phyloP scores from a whole-genome alignment of 2,113 vertebrate species.

The Rhinoderma darwinii region DNA sequence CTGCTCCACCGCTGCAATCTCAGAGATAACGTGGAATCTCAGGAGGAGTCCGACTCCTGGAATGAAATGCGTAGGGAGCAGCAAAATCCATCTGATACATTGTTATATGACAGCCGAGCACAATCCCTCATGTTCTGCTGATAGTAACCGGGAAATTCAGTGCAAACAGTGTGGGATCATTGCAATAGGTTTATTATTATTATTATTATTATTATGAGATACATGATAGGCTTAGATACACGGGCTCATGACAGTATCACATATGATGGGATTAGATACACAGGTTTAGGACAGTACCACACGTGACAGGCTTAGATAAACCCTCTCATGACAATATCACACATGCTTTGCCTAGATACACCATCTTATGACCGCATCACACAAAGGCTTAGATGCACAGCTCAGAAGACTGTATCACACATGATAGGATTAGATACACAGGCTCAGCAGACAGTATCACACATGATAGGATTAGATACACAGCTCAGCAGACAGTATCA shows the following conservation, averaged over 20 bases:
- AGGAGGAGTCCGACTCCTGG: conserved; percentile 9
- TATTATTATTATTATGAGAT: too few species aligned
- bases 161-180: too few species aligned
- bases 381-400: too few species aligned
- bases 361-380: too few species aligned
- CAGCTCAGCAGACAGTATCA: not conserved
- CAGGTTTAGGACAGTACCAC: not conserved
- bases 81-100: not conserved
- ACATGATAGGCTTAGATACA: too few species aligned
- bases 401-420: too few species aligned
- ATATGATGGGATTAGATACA: too few species aligned
- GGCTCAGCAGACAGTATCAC: not conserved
- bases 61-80: conserved; percentile 10
- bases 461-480: not conserved
- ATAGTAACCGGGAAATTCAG: not conserved
- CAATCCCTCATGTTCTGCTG: not conserved
- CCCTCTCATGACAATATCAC: too few species aligned
- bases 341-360: too few species aligned
- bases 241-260: too few species aligned
- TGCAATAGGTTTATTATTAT: too few species aligned
- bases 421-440: too few species aligned
- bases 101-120: not conserved
- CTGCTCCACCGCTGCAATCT: not conserved
- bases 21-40: conserved; percentile 13
- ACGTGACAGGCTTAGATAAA: not conserved